Evolutionary conservation across 1,140 invertebrate species (phyloP).

Genomic region (Drosophila seguyi): DNA sequence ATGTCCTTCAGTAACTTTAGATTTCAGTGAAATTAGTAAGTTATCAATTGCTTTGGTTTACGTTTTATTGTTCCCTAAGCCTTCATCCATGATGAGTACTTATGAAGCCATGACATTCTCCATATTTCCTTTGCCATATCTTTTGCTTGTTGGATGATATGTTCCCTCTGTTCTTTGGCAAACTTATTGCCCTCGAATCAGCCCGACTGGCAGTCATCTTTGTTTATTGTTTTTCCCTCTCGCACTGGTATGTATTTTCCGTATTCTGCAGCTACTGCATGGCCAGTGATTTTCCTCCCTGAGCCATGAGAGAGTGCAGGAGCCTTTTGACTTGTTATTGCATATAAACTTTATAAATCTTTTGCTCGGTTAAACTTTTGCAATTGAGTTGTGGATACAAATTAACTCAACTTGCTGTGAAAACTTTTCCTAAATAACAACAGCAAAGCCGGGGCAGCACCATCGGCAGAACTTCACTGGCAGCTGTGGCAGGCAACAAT

Average conservation of each 20-base stretch:
- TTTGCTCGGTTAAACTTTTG: constrained; percentile 81
- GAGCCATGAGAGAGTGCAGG: constrained; percentile 9
- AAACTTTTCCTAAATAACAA: constrained; percentile 72
- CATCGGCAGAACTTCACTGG: constrained; percentile 42
- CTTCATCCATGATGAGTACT: neutral
- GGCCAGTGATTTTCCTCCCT: constrained; percentile 12
- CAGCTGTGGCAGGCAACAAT: constrained; percentile 67
- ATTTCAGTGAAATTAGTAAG: neutral
- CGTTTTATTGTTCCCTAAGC: neutral
- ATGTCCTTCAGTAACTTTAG: no score
- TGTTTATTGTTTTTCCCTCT: constrained; percentile 67
- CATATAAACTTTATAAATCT: constrained; percentile 83
- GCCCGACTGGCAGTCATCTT: constrained; percentile 24
- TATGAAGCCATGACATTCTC: neutral
- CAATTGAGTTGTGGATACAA: constrained; percentile 82
- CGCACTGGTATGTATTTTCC: constrained; percentile 8
- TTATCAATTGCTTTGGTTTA: neutral
- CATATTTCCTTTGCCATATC: neutral
- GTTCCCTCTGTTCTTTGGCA: constrained; percentile 13
- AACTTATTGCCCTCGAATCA: constrained; percentile 59
- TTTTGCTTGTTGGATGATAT: constrained; percentile 1
- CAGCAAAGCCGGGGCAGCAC: constrained; percentile 39
- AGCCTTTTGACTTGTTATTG: constrained; percentile 71
- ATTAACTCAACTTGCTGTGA: constrained; percentile 78
- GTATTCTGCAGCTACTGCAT: constrained; percentile 30